These are phyloP conservation scores for Liodrosophila aerea DNA, from an alignment of 2,888 invertebrate genomes.

Conservation along the genomic window DNA sequence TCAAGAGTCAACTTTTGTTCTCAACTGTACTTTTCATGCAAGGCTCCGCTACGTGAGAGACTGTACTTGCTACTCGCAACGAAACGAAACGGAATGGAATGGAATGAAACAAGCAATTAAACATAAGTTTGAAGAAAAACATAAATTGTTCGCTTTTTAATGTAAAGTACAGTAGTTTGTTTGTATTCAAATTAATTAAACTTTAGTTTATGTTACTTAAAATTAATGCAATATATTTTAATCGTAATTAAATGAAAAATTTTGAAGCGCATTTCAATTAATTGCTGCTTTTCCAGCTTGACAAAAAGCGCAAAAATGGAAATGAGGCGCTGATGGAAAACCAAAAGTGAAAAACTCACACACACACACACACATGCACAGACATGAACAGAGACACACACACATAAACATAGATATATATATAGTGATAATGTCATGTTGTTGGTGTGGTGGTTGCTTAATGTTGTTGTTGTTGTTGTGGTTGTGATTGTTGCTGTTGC, in stretches of 20 bases:
- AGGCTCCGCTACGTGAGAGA: constrained; percentile 48
- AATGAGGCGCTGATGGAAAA: constrained; percentile 31
- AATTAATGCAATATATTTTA: constrained; percentile 8
- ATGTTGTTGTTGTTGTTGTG: constrained; percentile 23
- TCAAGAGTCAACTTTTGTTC: background rate
- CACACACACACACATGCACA: constrained; percentile 10
- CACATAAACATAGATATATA: constrained; percentile 3
- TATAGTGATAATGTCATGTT: constrained; percentile 14
- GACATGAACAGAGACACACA: constrained; percentile 9
- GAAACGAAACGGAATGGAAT: constrained; percentile 38
- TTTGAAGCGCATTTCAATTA: constrained; percentile 62
- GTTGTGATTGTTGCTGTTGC: constrained; percentile 17
- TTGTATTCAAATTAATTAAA: background rate
- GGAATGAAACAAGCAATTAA: constrained; percentile 41
- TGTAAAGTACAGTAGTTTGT: too few relatives aligned
- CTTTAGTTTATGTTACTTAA: constrained; percentile 1
- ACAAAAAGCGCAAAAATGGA: constrained; percentile 72
- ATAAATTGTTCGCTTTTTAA: background rate
- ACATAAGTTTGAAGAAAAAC: constrained; percentile 1
- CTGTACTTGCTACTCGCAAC: constrained; percentile 45
- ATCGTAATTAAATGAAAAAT: constrained; percentile 51
- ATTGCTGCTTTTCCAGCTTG: constrained; percentile 66
- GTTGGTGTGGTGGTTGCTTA: constrained; percentile 16
- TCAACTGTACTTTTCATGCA: constrained; percentile 36
- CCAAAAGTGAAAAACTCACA: constrained; percentile 20